These are phyloP conservation scores for Microcebus jonahi DNA, from an alignment of 2,113 vertebrate species.

Conservation along the genomic window DNA sequence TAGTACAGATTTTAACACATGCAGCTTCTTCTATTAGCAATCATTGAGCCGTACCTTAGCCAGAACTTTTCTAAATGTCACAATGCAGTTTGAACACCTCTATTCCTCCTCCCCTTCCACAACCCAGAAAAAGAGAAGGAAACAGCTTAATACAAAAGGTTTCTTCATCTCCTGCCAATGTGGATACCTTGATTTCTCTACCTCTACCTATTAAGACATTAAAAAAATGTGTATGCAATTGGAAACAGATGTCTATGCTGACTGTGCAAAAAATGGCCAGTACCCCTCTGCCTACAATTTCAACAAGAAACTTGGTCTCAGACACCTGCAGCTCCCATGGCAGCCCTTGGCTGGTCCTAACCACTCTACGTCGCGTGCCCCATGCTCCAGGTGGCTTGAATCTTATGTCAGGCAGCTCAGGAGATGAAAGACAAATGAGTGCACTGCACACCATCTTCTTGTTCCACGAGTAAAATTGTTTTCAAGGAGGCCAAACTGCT, in stretches of 20 bases:
- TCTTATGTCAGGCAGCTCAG: not conserved
- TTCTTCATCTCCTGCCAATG: constrained; percentile 22
- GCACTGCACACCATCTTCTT: not conserved
- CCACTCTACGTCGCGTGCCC: not conserved
- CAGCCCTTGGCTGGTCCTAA: not conserved
- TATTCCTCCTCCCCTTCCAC: not conserved
- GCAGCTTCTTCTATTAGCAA: constrained; percentile 25
- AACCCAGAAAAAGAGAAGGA: not conserved
- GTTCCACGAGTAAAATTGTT: not conserved
- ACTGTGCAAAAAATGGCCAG: not conserved
- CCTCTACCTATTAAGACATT: not conserved
- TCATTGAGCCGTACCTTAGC: not conserved
- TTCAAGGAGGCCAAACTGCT: not conserved
- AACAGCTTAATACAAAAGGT: not conserved
- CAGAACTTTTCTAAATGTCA: not conserved
- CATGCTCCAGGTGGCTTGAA: not conserved
- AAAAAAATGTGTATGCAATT: not conserved
- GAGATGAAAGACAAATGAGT: not conserved
- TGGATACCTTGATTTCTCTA: not conserved
- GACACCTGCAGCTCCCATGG: not conserved
- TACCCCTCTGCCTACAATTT: not conserved
- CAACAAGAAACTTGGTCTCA: not conserved
- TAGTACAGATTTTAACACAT: not conserved
- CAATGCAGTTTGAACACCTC: not conserved
- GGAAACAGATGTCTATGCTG: not conserved